phyloP scores from a whole-genome alignment of 2,797 vertebrate species.

The Mionectes olivaceus region DNA sequence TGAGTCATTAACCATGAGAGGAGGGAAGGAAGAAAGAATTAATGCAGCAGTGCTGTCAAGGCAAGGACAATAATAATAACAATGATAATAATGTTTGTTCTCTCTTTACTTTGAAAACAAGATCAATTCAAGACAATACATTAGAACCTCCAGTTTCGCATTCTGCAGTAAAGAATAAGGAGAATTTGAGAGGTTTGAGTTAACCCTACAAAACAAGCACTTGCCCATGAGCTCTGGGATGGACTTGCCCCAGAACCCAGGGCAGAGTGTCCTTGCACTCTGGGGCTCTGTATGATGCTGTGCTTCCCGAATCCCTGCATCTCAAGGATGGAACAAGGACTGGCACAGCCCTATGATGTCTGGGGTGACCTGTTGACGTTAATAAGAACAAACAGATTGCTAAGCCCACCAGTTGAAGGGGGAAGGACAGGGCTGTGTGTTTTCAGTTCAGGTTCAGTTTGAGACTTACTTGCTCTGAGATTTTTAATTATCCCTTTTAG shows the following conservation, averaged over 20 bases:
- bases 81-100: background rate
- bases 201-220: background rate
- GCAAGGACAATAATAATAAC: background rate
- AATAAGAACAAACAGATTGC: background rate
- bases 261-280: background rate
- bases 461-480: background rate
- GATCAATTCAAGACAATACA: background rate
- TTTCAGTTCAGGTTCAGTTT: background rate
- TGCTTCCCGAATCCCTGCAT: background rate
- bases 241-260: background rate
- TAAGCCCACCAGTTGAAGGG: background rate
- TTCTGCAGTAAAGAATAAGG: background rate
- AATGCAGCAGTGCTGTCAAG: accelerated
- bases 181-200: background rate
- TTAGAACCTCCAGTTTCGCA: background rate
- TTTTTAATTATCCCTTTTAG: background rate
- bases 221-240: accelerated
- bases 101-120: background rate
- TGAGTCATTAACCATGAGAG: background rate
- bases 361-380: background rate
- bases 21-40: slow-evolving; percentile 5
- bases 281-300: background rate
- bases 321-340: background rate
- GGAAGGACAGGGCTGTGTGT: background rate
- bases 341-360: accelerated